phyloP scores from a whole-genome alignment of 92 coral and sea anemone species.

The Epizoanthus illoricatus region DNA sequence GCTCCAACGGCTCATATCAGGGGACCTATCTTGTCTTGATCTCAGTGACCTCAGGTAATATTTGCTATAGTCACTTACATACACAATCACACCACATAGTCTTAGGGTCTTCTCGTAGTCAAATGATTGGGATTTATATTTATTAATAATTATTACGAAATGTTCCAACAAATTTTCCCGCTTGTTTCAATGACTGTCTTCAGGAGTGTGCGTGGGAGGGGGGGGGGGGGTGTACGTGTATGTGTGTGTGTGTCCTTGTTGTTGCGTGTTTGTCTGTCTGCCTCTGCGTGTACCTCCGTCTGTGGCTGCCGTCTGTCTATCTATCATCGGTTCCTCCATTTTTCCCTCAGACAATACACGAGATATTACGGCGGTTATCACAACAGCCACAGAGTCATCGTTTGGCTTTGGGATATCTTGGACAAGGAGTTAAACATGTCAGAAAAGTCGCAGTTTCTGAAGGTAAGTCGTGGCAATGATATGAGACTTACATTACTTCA shows the following conservation, averaged over 20 bases:
- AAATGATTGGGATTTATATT: no score
- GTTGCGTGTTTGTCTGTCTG: no score
- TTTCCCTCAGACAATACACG: slow-evolving; percentile 72
- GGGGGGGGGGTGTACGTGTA: no score
- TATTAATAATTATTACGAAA: no score
- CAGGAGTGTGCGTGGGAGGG: no score
- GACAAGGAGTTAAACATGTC: slow-evolving; percentile 84
- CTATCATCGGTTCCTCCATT: neutral
- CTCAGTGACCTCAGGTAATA: slow-evolving; percentile 84
- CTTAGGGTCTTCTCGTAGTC: neutral
- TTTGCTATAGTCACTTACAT: neutral
- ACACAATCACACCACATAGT: no score
- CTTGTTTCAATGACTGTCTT: no score
- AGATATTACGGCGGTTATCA: slow-evolving; percentile 98
- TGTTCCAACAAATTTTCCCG: no score
- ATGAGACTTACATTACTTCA: no score
- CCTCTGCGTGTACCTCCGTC: no score
- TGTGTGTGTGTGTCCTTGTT: no score
- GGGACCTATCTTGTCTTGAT: slow-evolving; percentile 88
- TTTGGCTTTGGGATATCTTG: slow-evolving; percentile 94
- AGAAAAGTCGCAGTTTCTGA: slow-evolving; percentile 88
- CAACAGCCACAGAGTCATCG: slow-evolving; percentile 86
- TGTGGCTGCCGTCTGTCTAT: neutral
- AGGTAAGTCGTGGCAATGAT: slow-evolving; percentile 47
- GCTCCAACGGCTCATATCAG: slow-evolving; percentile 95